phyloP scores from a whole-genome alignment of 2,888 invertebrate genomes.

The Tiliacea aurago region DNA sequence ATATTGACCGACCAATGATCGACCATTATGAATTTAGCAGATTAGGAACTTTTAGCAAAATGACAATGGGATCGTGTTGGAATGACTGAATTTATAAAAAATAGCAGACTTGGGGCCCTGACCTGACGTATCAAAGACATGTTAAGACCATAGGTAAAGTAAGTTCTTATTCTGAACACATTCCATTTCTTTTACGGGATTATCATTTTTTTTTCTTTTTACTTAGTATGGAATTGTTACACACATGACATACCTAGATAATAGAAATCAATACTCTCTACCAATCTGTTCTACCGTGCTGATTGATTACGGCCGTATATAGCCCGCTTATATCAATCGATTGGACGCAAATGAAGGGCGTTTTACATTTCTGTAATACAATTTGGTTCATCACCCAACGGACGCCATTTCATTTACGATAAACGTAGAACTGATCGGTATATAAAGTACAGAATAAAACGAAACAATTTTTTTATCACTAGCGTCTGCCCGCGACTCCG shows the following conservation, averaged over 20 bases:
- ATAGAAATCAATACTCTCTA: not conserved
- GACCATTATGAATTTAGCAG: no score
- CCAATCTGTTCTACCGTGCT: slow-evolving; percentile 3
- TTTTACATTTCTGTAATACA: slow-evolving; percentile 37
- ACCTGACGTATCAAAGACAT: not conserved
- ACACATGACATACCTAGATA: not conserved
- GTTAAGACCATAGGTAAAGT: not conserved
- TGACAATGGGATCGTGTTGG: no score
- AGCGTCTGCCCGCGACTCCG: not conserved
- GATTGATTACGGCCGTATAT: slow-evolving; percentile 26
- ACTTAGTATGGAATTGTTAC: not conserved
- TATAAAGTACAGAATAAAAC: slow-evolving; percentile 5
- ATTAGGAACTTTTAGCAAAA: no score
- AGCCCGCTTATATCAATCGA: slow-evolving; percentile 18
- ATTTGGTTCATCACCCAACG: slow-evolving; percentile 31
- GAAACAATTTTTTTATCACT: not conserved
- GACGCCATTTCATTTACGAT: slow-evolving; percentile 12
- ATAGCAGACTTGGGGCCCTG: no score
- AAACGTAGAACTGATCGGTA: not conserved
- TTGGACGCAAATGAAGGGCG: slow-evolving; percentile 20
- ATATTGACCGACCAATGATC: no score
- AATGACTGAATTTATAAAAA: no score
- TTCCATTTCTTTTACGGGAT: accelerated
- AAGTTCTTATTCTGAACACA: not conserved
- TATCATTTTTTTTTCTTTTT: no score